Conservation (phyloP, 2,888 invertebrate species). For the Epistrophe eligans region DNA sequence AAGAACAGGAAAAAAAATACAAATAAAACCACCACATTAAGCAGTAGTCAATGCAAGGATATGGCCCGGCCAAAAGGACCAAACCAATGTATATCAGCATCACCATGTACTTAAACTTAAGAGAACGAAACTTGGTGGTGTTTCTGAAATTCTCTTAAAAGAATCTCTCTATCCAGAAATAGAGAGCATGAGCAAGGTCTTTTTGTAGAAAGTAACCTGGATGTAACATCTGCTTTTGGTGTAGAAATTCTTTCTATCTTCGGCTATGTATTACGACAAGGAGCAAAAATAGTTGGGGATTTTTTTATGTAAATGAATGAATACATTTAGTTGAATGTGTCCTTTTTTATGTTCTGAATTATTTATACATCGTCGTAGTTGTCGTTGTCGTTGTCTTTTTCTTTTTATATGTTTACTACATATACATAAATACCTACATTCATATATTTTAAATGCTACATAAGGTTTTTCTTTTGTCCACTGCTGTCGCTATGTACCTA, state of each 20-base stretch:
- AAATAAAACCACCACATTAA: constrained; percentile 60
- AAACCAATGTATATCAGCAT: constrained; percentile 32
- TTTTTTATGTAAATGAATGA: constrained; percentile 71
- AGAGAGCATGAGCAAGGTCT: constrained; percentile 67
- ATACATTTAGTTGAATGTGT: constrained; percentile 68
- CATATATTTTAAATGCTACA: constrained; percentile 34
- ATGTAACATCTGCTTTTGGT: background rate
- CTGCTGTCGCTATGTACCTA: constrained; percentile 15
- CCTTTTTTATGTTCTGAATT: constrained; percentile 74
- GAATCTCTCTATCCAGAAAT: constrained; percentile 17
- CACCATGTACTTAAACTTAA: constrained; percentile 21
- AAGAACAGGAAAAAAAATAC: constrained; percentile 25
- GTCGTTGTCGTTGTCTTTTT: constrained; percentile 38
- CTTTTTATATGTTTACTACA: constrained; percentile 7
- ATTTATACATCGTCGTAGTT: constrained; percentile 65
- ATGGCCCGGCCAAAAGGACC: constrained; percentile 51
- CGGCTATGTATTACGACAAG: constrained; percentile 37
- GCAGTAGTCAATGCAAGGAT: constrained; percentile 43
- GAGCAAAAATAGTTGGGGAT: constrained; percentile 35
- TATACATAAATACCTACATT: background rate
- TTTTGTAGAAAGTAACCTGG: background rate
- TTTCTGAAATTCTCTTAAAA: constrained; percentile 60
- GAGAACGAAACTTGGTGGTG: constrained; percentile 69
- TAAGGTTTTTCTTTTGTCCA: constrained; percentile 61
- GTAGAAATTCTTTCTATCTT: constrained; percentile 3